Evolutionary conservation across 92 coral and sea anemone genomes (phyloP).

Genomic region (Blastomussa wellsi): DNA sequence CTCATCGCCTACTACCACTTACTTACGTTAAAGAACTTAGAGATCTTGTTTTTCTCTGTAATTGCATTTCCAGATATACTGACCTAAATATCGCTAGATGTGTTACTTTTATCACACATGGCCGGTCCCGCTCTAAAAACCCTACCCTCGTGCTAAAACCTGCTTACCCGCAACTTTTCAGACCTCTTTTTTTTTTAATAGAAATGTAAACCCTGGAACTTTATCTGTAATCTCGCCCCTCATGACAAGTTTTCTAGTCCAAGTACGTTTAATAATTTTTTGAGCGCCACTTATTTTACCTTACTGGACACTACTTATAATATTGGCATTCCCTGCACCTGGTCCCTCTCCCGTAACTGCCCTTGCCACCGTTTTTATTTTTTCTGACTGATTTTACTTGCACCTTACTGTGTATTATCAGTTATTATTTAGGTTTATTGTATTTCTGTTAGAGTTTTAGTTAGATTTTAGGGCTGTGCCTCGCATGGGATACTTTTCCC

Average conservation of each 20-base stretch:
- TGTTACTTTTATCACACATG: constrained; percentile 8
- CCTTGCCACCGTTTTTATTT: too few species aligned
- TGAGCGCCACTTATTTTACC: background rate
- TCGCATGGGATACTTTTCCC: too few species aligned
- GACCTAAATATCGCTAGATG: background rate
- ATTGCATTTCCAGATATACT: background rate
- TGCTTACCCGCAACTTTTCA: constrained; percentile 9
- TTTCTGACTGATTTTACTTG: too few species aligned
- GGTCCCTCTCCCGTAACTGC: too few species aligned
- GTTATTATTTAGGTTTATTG: too few species aligned
- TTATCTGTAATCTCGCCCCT: background rate
- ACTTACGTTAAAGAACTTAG: background rate
- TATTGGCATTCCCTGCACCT: too few species aligned
- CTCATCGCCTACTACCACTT: background rate
- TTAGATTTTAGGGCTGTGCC: too few species aligned
- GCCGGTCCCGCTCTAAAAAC: background rate
- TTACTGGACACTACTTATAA: too few species aligned
- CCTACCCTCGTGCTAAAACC: constrained; percentile 6
- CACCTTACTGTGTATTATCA: too few species aligned
- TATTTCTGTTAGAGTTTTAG: too few species aligned
- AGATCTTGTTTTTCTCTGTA: constrained; percentile 9
- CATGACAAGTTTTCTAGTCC: background rate
- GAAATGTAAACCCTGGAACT: constrained; percentile 3
- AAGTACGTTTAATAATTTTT: background rate
- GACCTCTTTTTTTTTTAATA: background rate